Evolutionary conservation across 2,797 vertebrate genomes (phyloP), one percentile per base, ranked within the genome.

Genomic region (Macrochelys suwanniensis): DNA sequence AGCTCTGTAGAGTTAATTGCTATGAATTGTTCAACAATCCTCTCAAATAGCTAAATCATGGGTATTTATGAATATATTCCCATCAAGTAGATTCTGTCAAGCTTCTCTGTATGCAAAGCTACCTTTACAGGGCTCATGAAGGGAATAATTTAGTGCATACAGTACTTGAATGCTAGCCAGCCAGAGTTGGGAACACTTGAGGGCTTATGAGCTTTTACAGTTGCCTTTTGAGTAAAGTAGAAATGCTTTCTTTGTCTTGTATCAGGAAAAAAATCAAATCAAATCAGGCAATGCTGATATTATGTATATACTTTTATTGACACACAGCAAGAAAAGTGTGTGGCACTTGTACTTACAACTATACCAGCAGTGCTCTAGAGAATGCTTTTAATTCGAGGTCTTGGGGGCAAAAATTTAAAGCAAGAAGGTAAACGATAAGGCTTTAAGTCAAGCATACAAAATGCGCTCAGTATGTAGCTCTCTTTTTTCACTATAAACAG

Each of bases 1-100:
- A 31, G 49, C 84, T 96, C 49, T 82, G 82, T 74, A 56, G 54
- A 92, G 61, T 94, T 93, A 96, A 91, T 97, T 95, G 88, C 95
- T 85, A 53, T 7, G 31, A 84, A 88, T 87, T 92, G 88, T 93
- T 96, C 51, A 91, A n/a, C 79, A 85, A 80, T 47, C 92, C 93
- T 95, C 90, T 68, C 50, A 92, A 95, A 91, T 89, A 93, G 82
- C 53, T 84, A 89, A 82, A 89, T 59, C 87, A 83, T 51, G 42
- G 76, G 26, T 82, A 80, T 95, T 96, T 91, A 84, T 96, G 90
- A 89, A 87, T 45, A 4, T 90, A 57, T 93, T 90, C 92, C 81
- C 77, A 83, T 89, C 80, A 92, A 89, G 78, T 6, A 84, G 85
- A 59, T 90, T 94, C 93, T 89, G 65, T 91, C 81, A 33, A 88